phyloP scores from a whole-genome alignment of 2,797 vertebrate species.

The Pipistrellus pipistrellus region DNA sequence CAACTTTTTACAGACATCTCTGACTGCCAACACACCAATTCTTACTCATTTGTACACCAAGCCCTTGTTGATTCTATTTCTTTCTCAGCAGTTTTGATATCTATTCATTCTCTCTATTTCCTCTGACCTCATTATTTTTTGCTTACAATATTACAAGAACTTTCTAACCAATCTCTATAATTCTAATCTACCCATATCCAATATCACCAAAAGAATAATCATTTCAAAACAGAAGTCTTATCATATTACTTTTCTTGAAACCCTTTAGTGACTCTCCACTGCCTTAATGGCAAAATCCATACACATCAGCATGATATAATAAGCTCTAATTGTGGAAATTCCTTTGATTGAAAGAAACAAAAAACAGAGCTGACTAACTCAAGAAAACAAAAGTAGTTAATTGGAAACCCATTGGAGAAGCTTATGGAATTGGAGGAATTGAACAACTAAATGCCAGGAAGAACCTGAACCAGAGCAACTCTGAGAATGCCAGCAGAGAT shows the following conservation, averaged over 20 bases:
- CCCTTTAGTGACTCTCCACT: background rate
- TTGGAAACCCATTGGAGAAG: slow-evolving; percentile 14
- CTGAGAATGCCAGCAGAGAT: background rate
- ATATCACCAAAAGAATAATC: background rate
- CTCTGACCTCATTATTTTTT: slow-evolving; percentile 28
- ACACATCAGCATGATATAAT: background rate
- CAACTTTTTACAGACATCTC: background rate
- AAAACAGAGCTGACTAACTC: background rate
- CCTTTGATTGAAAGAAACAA: background rate
- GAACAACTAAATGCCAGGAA: background rate
- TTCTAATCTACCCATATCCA: background rate
- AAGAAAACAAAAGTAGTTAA: background rate
- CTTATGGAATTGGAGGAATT: background rate
- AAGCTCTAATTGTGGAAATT: background rate
- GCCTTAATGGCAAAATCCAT: background rate
- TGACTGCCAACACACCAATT: background rate
- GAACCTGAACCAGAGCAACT: background rate
- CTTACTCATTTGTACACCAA: slow-evolving; percentile 2
- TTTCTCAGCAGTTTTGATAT: slow-evolving; percentile 61
- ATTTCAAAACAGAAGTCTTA: slow-evolving; percentile 34
- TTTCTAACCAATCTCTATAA: slow-evolving; percentile 31
- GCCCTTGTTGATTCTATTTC: background rate
- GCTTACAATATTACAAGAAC: background rate
- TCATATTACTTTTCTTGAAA: slow-evolving; percentile 16
- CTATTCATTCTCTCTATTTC: background rate